A percentile compares a stretch with the other conserved stretches of the same genome.
Evolutionary conservation across 2,797 vertebrate species (phyloP).

Genomic region (Benthosema pterotum): DNA sequence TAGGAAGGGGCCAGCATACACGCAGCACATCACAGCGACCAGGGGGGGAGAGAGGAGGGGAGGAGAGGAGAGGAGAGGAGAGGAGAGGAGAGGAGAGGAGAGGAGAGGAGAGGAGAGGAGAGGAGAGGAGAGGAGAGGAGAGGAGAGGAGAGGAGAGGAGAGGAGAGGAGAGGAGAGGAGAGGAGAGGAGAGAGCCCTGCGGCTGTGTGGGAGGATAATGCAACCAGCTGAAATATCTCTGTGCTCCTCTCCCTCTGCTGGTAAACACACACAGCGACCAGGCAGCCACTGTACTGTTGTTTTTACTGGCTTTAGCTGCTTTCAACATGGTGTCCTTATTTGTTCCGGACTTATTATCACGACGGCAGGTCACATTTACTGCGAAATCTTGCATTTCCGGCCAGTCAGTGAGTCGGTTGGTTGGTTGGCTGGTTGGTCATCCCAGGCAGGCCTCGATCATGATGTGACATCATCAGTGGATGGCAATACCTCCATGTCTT

Average conservation of each 20-base stretch:
- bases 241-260: neutral
- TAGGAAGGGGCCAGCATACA: neutral
- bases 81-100: neutral
- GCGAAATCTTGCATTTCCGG: too few relatives aligned
- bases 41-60: neutral
- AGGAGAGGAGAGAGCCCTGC: neutral
- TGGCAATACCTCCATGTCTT: too few relatives aligned
- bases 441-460: too few relatives aligned
- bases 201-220: slow-evolving; percentile 8
- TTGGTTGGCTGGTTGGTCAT: too few relatives aligned
- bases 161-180: neutral
- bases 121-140: neutral
- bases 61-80: neutral
- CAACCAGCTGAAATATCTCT: slow-evolving; percentile 13
- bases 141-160: neutral
- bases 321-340: too few relatives aligned
- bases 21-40: neutral
- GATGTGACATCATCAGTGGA: too few relatives aligned
- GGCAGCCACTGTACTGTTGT: neutral
- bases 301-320: neutral
- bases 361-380: too few relatives aligned
- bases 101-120: neutral
- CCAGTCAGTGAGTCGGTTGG: too few relatives aligned
- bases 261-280: neutral
- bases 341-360: too few relatives aligned